Evolutionary conservation across 2,113 vertebrate genomes (phyloP).

Genomic region (Oncorhynchus clarkii): DNA sequence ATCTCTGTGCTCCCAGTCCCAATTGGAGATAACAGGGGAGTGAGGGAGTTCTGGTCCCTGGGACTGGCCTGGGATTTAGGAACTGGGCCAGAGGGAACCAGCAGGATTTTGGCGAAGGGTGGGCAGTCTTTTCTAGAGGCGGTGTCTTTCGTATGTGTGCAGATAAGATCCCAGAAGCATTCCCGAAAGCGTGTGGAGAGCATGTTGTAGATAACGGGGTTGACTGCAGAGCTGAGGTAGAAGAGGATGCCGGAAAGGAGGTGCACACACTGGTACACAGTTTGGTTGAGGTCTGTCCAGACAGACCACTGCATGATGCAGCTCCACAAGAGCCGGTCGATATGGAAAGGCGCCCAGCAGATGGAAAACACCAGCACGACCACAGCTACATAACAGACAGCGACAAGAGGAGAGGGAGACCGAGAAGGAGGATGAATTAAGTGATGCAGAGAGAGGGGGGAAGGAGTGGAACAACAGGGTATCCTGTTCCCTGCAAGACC

Average conservation of each 20-base stretch:
- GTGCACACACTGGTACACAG: conserved; percentile 75
- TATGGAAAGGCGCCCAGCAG: conserved; percentile 75
- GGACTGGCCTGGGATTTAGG: conserved; percentile 20
- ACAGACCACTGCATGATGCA: conserved; percentile 66
- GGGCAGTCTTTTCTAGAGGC: conserved; percentile 60
- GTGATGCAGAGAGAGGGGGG: not conserved
- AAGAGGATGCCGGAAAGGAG: conserved; percentile 74
- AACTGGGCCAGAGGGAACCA: conserved; percentile 31
- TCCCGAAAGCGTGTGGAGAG: conserved; percentile 75
- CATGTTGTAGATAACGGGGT: conserved; percentile 75
- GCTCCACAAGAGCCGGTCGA: conserved; percentile 74
- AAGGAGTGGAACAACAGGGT: not conserved
- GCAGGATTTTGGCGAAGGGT: conserved; percentile 49
- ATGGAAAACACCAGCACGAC: conserved; percentile 69
- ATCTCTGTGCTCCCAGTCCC: conserved; percentile 24
- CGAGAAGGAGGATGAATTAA: not conserved
- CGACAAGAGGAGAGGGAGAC: not conserved
- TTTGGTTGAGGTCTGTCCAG: conserved; percentile 68
- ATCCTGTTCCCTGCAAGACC: too few species aligned
- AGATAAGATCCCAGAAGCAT: conserved; percentile 67
- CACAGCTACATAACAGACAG: conserved; percentile 39
- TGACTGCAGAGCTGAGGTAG: conserved; percentile 76
- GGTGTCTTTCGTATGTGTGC: conserved; percentile 42
- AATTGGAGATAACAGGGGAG: conserved; percentile 40
- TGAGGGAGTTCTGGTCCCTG: conserved; percentile 29